phyloP scores from a whole-genome alignment of 2,113 vertebrate species.

The Phrynosoma blainvillii region DNA sequence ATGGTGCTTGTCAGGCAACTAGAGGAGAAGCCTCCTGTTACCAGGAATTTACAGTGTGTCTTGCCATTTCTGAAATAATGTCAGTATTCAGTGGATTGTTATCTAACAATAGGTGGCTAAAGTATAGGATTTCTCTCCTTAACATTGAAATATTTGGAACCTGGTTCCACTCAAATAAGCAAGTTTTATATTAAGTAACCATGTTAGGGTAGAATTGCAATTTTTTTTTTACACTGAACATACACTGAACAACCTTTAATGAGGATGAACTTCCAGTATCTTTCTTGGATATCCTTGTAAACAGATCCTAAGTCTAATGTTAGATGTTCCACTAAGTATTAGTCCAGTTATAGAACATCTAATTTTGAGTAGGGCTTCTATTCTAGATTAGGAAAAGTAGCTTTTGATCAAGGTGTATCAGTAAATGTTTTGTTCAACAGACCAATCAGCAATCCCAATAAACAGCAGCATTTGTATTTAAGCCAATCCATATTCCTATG shows the following conservation, averaged over 20 bases:
- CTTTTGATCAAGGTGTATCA: neutral
- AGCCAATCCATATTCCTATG: neutral
- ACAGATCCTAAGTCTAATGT: neutral
- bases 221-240: neutral
- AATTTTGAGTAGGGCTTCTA: neutral
- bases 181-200: neutral
- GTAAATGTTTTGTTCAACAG: constrained; percentile 5
- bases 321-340: neutral
- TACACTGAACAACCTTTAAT: constrained; percentile 2
- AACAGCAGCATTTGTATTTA: neutral
- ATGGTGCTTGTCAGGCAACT: neutral
- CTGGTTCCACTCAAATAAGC: neutral
- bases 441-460: neutral
- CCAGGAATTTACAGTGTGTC: neutral
- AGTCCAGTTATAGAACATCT: constrained; percentile 4
- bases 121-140: neutral
- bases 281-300: neutral
- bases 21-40: neutral
- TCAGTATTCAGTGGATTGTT: neutral
- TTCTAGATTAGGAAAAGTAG: constrained; percentile 16
- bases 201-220: neutral
- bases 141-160: neutral
- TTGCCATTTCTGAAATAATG: neutral
- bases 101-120: neutral
- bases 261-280: neutral